phyloP scores from a whole-genome alignment of 1,140 invertebrate genomes.

The Anastrepha ludens region DNA sequence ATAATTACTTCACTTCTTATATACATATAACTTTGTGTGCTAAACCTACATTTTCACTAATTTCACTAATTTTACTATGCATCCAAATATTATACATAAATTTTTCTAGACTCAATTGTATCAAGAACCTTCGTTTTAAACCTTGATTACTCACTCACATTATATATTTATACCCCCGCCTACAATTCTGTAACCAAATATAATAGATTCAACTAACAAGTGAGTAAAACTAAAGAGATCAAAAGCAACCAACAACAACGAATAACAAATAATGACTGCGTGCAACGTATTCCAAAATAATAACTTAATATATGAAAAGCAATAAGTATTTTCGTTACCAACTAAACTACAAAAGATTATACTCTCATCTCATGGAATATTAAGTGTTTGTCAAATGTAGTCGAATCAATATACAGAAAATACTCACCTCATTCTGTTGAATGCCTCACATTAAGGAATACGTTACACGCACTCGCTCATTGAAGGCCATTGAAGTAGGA shows the following conservation, averaged over 20 bases:
- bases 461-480: constrained; percentile 17
- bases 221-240: constrained; percentile 66
- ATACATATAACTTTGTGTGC: too few relatives aligned
- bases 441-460: not conserved
- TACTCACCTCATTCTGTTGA: constrained; percentile 1
- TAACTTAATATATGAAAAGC: not conserved
- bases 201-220: not conserved
- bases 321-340: constrained; percentile 30
- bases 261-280: constrained; percentile 63
- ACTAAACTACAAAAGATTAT: constrained; percentile 45
- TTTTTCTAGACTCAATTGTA: too few relatives aligned
- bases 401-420: constrained; percentile 41
- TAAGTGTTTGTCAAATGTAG: constrained; percentile 31
- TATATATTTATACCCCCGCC: not conserved
- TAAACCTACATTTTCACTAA: too few relatives aligned
- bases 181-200: not conserved
- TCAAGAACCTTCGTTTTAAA: too few relatives aligned
- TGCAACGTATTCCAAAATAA: constrained; percentile 20
- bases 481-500: constrained; percentile 24
- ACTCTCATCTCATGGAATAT: not conserved
- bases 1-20: too few relatives aligned
- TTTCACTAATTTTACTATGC: too few relatives aligned
- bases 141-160: not conserved
- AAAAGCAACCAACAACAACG: constrained; percentile 75
- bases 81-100: too few relatives aligned